Evolutionary conservation across 37 sponge, comb jelly and placozoan species (phyloP).

Genomic region (Eunapius fragilis): DNA sequence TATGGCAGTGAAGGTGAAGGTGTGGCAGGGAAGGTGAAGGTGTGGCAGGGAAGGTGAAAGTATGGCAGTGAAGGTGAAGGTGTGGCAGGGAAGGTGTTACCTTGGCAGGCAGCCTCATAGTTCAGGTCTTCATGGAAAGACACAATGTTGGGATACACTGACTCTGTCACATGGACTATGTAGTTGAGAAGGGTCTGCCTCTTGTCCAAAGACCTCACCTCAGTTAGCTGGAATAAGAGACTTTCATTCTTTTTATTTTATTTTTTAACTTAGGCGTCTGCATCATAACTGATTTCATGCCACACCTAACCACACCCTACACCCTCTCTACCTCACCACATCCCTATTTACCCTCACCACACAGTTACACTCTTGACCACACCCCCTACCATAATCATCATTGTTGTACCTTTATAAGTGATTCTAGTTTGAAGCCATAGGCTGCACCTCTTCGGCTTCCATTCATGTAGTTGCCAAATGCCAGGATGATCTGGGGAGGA

Average conservation of each 20-base stretch:
- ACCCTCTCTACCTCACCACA: too few species aligned
- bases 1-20: not conserved
- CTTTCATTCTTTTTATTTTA: too few species aligned
- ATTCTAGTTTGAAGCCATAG: conserved; percentile 81
- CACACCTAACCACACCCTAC: too few species aligned
- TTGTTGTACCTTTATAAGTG: conserved; percentile 63
- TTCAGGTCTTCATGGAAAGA: conserved; percentile 77
- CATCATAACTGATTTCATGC: too few species aligned
- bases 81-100: conserved; percentile 13
- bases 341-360: not conserved
- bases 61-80: not conserved
- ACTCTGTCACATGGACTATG: conserved; percentile 74
- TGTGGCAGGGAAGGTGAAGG: too few species aligned
- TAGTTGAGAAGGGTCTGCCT: conserved; percentile 78
- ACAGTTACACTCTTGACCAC: not conserved
- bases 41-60: not conserved
- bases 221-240: conserved; percentile 37
- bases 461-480: conserved; percentile 96
- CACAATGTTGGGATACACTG: conserved; percentile 63
- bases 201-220: conserved; percentile 62
- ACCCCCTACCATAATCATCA: not conserved
- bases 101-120: conserved; percentile 58
- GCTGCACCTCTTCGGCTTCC: conserved; percentile 78
- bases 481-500: conserved; percentile 71
- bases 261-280: too few species aligned